Evolutionary conservation across 2,113 vertebrate genomes (phyloP).

Genomic region (Haplochromis burtoni): DNA sequence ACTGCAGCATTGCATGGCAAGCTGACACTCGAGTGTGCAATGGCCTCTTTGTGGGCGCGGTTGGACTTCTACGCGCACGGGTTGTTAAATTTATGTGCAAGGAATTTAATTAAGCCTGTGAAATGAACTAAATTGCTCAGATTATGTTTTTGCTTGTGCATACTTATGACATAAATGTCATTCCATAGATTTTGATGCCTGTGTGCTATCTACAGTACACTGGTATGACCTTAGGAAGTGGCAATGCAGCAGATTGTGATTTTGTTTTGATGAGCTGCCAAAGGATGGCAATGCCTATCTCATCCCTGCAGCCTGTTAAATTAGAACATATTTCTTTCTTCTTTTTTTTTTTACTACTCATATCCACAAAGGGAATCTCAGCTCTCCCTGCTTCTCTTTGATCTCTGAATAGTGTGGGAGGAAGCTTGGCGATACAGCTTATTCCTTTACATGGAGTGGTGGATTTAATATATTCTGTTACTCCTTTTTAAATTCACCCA

Average conservation of each 20-base stretch:
- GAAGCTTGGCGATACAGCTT: not conserved
- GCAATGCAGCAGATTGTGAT: conserved; percentile 18
- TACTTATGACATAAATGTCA: not conserved
- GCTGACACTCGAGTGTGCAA: not conserved
- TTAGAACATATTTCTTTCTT: not conserved
- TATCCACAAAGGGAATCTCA: conserved; percentile 22
- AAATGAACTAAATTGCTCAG: not conserved
- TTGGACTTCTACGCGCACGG: not conserved
- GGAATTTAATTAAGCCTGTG: not conserved
- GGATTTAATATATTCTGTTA: not conserved
- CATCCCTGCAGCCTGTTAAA: conserved; percentile 16
- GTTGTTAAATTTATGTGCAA: not conserved
- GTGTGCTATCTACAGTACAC: not conserved
- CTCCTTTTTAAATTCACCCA: conserved; percentile 8
- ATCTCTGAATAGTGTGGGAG: conserved; percentile 22
- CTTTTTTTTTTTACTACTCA: not conserved
- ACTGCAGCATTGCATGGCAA: not conserved
- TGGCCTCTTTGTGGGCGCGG: not conserved
- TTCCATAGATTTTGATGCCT: not conserved
- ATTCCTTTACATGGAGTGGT: not conserved
- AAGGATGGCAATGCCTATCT: conserved; percentile 7
- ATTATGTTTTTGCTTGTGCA: not conserved
- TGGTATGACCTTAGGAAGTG: not conserved
- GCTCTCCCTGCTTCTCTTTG: conserved; percentile 30
- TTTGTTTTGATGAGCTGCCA: conserved; percentile 38